Base-by-base conservation (phyloP, 2,888 invertebrate genomes). In the Tillus elongatus region DNA sequence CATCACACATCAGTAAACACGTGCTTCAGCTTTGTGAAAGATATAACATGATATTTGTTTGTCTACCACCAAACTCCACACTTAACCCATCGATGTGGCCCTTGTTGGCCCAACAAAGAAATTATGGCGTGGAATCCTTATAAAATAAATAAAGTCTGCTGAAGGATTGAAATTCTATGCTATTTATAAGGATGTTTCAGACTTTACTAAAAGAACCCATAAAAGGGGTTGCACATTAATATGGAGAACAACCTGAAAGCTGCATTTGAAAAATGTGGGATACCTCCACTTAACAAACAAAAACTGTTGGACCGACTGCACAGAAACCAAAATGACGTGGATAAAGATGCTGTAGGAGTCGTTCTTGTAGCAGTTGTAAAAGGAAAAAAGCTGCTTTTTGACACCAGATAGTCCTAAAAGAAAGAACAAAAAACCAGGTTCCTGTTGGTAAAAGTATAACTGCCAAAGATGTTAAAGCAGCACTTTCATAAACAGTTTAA, bases 11-110 rank as follows among this genome's bases (percentile, higher is more conserved):
- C n/a, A n/a, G n/a, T n/a, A n/a, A n/a, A n/a, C n/a, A n/a, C n/a
- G n/a, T n/a, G n/a, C n/a, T n/a, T 8, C 3, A 43, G 13, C n/a
- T 29, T n/a, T 54, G 54, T 28, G 32, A 46, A 13, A 38, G 49
- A 11, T 36, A 49, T 39, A 39, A 49, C 38, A 53, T 54, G 19
- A 13, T 10, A 2, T 54, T 55, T 37, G 34, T 46, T n/a, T 45
- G 33, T 26, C 30, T 53, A 11, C 53, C 50, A 19, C 39, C 43
- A 9, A 51, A 54, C 38, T 33, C 45, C 2, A 50, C 50, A 30
- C 34, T 3, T 50, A 52, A 33, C 49, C 47, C 6, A 36, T 52
- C 6, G 47, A 52, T 32, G 45, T 54, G 4, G 40, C 44, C 39
- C 13, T n/a, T 52, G 48, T 36, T 11, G 36, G 24, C 44, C 46